A percentile compares a stretch with the other conserved stretches of the same genome.
Conservation (phyloP, 2,113 vertebrate genomes). For the Polypterus bichir region DNA sequence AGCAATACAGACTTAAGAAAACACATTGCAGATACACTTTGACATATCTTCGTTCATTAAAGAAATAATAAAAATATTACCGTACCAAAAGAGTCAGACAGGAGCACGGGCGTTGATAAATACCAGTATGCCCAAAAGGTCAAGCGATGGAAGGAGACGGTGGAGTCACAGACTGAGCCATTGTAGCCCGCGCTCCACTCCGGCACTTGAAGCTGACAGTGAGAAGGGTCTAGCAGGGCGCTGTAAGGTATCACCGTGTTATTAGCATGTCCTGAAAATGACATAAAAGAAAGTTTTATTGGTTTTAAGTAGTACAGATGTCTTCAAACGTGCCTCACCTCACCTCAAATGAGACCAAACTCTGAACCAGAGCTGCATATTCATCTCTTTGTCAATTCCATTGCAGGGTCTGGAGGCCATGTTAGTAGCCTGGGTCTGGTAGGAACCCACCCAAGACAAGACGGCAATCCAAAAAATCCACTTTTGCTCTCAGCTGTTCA, state of each 20-base stretch:
- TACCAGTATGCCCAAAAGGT: constrained; percentile 31
- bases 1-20: not conserved
- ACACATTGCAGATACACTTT: not conserved
- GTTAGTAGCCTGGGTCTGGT: too few species aligned
- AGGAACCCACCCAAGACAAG: too few species aligned
- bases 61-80: too few species aligned
- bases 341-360: too few species aligned
- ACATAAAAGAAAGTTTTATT: not conserved
- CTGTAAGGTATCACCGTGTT: constrained; percentile 36
- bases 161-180: constrained; percentile 33
- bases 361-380: too few species aligned
- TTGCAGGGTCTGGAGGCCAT: too few species aligned
- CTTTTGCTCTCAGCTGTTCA: too few species aligned
- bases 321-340: too few species aligned
- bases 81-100: constrained; percentile 39
- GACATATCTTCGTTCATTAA: too few species aligned
- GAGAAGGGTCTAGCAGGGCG: constrained; percentile 33
- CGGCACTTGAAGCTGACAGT: constrained; percentile 22
- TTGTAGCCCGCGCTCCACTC: constrained; percentile 38
- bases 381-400: too few species aligned
- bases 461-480: too few species aligned
- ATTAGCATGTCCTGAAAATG: constrained; percentile 25
- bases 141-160: constrained; percentile 37
- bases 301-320: too few species aligned
- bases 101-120: constrained; percentile 33